Base-by-base conservation (phyloP, 1,140 invertebrate species). In the Drosophila bocki region DNA sequence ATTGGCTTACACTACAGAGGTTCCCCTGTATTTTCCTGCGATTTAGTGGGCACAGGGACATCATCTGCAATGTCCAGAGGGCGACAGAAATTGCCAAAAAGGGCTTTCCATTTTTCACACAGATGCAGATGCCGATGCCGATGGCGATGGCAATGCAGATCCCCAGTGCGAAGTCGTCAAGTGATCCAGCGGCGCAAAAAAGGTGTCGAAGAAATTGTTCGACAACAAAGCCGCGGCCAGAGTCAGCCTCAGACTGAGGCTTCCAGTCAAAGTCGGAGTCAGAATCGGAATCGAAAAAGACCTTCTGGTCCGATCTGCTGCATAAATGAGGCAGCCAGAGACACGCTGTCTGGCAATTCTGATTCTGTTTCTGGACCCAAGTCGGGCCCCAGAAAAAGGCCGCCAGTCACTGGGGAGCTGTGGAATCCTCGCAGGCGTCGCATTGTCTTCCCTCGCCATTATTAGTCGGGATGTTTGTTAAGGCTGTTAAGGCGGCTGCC, bases 191-290 rank as follows among this genome's bases (percentile, higher is more conserved):
- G 41, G 44, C 37, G 67, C 67, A 72, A 90, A 88, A 81, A 91
- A 90, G 85, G 86, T 90, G 85, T 90, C 69, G 82, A 91, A 88
- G 88, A 91, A 88, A 84, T 87, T 91, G 87, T 91, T 81, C 47
- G 61, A 91, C 87, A 91, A 87, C 84, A 70, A 75, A 76, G 68
- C 57, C 29, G 35, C 65, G 26, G 26, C 39, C 39, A 53, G 59
- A 48, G 61, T 37, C 58, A 61, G 69, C 53, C 19, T 11, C n/a
- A 47, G 54, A 33, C 61, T 33, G 53, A 61, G 75, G 58, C 67
- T 57, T 26, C 78, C 54, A 53, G 45, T 47, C 58, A 68, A 70
- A 58, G 57, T 53, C 69, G 78, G 48, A 65, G 32, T 22, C 8
- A 35, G 15, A 41, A 19, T 19, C 26, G 15, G 26, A 29, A 13